Conservation (phyloP, 1,140 invertebrate species). For the Gonatopus flavifemur region DNA sequence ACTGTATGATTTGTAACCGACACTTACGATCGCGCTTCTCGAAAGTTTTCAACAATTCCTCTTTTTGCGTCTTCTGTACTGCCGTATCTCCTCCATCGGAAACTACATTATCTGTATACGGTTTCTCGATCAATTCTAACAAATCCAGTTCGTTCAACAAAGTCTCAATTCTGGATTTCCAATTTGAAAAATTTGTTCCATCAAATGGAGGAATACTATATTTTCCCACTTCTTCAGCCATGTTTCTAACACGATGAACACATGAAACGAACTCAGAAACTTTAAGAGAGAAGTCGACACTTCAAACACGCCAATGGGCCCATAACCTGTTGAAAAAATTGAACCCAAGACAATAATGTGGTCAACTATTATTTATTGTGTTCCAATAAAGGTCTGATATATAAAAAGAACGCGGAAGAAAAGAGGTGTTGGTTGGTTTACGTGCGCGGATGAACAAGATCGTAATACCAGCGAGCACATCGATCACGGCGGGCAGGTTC, state of each 20-base stretch:
- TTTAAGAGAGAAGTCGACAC: too few relatives aligned
- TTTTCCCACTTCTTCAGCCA: slow-evolving; percentile 1
- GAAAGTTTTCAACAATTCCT: too few relatives aligned
- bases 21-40: slow-evolving; percentile 11
- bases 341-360: too few relatives aligned
- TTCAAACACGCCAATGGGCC: background rate
- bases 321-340: background rate
- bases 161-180: slow-evolving; percentile 14
- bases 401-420: too few relatives aligned
- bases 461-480: too few relatives aligned
- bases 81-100: background rate
- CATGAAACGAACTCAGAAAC: background rate
- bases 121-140: slow-evolving; percentile 1
- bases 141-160: slow-evolving; percentile 7
- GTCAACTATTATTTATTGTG: too few relatives aligned
- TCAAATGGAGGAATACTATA: slow-evolving; percentile 10
- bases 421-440: too few relatives aligned
- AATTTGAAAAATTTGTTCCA: slow-evolving; percentile 10
- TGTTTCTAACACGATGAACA: background rate
- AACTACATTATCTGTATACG: background rate
- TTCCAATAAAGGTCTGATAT: too few relatives aligned
- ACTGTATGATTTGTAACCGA: slow-evolving; percentile 17
- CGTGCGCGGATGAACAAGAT: too few relatives aligned
- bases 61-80: background rate
- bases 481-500: too few relatives aligned